These are phyloP conservation scores for Dysmachus trigonus DNA, from an alignment of 2,888 invertebrate genomes.

Conservation along the genomic window DNA sequence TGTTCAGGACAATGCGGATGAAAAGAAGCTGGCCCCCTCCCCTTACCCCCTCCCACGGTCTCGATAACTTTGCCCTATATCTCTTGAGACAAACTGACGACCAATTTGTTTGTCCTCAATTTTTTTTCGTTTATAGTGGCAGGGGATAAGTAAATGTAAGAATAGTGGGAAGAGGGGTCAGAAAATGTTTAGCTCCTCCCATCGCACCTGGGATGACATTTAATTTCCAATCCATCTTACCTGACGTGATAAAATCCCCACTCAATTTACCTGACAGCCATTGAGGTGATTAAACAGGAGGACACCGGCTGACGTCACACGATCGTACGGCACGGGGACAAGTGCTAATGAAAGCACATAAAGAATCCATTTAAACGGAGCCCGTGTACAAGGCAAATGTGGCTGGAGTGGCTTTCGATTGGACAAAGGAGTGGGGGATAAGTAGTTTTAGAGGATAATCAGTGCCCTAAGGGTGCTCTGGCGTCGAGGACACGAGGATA, in stretches of 20 bases:
- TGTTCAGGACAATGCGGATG: not conserved
- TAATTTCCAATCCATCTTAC: not conserved
- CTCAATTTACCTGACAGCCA: not conserved
- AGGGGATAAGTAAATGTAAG: not conserved
- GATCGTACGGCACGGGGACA: not conserved
- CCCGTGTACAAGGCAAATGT: not conserved
- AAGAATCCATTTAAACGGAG: not conserved
- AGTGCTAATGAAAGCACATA: not conserved
- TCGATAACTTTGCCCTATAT: not conserved
- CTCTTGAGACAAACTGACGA: not conserved
- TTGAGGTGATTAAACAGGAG: not conserved
- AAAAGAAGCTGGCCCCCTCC: not conserved
- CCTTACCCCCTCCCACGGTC: not conserved
- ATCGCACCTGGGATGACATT: not conserved
- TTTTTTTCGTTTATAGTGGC: not conserved
- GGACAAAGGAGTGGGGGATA: not conserved
- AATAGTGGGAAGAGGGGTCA: not conserved
- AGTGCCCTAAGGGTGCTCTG: not conserved
- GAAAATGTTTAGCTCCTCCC: not conserved
- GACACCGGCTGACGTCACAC: not conserved
- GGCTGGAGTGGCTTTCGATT: not conserved
- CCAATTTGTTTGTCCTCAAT: not conserved
- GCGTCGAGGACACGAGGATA: not conserved
- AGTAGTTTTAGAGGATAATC: slow-evolving; percentile 7
- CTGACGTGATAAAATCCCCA: not conserved